Base-by-base conservation (phyloP, 1,140 invertebrate genomes). In the Brachionus rubens region DNA sequence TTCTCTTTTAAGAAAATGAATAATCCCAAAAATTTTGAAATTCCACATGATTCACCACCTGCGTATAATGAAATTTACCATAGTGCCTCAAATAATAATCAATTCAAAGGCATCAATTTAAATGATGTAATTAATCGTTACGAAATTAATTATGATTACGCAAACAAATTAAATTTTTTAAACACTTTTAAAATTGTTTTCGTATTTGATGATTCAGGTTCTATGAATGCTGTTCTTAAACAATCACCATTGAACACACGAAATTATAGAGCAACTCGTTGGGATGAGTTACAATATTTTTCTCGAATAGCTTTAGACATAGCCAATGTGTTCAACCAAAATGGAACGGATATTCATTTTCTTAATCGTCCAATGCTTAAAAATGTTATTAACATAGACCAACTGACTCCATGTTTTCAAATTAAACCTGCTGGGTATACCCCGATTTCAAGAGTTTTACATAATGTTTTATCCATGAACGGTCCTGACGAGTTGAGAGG, bases 311-410 rank as follows among this genome's bases (percentile, higher is more conserved):
- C 24, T 7, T 6, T 75, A 5, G 68, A 75, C 16, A 75, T 75
- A 30, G 46, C 43, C 6, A 75, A 33, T 28, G 33, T 75, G 16
- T 75, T 75, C 26, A 50, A 75, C 26, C 19, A 26, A 41, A 56
- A 56, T 75, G 68, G 68, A 3, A 50, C 46, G 9, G 68, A 75
- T 75, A 36, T 75, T 1, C 33, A 52, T 9, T 75, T 75, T 52
- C 12, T 75, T 14, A 75, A 75, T 52, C 7, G 68, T 0, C 28
- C 46, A 2, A 41, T 14, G 19, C 19, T 24, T 75, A 21, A 24
- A n/a, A 43, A 56, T 21, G 28, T 75, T 30, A 26, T 1, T 21
- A n/a, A 24, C n/a, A 7, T 7, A 12, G n/a, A 24, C 12, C 9
- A 33, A 5, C 24, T 75, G 12, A n/a, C 26, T n/a, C 30, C 30